These are phyloP conservation scores for Synodontis membranacea DNA, from an alignment of 2,113 vertebrate species.

Conservation along the genomic window DNA sequence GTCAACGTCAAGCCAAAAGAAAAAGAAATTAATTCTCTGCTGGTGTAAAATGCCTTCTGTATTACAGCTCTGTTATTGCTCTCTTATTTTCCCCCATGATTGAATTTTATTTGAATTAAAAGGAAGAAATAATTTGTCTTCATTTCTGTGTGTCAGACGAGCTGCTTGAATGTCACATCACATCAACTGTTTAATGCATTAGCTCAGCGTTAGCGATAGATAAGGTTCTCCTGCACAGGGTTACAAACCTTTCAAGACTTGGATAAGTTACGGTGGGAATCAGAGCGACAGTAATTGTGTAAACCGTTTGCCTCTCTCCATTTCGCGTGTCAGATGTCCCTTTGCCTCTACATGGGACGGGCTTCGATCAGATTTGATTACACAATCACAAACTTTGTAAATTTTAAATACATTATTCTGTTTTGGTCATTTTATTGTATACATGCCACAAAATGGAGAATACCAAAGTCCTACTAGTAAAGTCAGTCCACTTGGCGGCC, in stretches of 20 bases:
- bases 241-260: neutral
- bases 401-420: neutral
- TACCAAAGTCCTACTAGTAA: neutral
- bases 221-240: neutral
- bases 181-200: neutral
- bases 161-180: neutral
- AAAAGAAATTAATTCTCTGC: slow-evolving; percentile 43
- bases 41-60: slow-evolving; percentile 58
- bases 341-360: neutral
- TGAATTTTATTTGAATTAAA: slow-evolving; percentile 54
- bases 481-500: neutral
- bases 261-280: neutral
- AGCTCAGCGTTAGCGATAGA: neutral
- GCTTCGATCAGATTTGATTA: neutral
- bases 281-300: neutral
- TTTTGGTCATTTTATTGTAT: neutral
- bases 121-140: slow-evolving; percentile 48
- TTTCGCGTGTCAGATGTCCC: neutral
- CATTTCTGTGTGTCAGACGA: slow-evolving; percentile 38
- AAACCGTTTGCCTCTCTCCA: neutral
- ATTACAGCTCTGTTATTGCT: slow-evolving; percentile 40
- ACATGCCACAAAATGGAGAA: neutral
- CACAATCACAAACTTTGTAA: neutral
- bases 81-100: slow-evolving; percentile 26
- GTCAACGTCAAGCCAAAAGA: slow-evolving; percentile 66